Evolutionary conservation across 2,113 vertebrate species (phyloP).

Genomic region (Equus przewalskii): DNA sequence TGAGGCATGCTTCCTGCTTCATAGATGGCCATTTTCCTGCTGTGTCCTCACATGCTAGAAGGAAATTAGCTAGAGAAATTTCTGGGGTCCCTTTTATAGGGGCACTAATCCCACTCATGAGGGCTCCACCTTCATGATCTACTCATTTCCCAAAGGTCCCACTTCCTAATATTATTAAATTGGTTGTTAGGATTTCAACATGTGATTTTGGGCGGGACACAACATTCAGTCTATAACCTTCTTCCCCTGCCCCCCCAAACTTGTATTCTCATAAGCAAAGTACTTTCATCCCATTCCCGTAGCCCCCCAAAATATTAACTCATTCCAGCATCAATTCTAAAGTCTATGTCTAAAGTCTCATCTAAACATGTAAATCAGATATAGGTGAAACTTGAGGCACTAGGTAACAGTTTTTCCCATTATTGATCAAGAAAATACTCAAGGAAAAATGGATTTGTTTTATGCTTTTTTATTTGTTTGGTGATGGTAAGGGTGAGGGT

Average conservation of each 20-base stretch:
- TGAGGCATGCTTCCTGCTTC: not conserved
- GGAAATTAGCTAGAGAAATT: not conserved
- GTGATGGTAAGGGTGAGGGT: not conserved
- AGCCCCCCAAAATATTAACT: not conserved
- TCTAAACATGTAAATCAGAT: not conserved
- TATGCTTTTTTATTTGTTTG: not conserved
- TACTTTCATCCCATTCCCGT: not conserved
- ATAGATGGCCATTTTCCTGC: not conserved
- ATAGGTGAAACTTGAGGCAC: not conserved
- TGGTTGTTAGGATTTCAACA: not conserved
- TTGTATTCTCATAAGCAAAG: not conserved
- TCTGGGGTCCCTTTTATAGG: not conserved
- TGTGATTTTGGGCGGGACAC: not conserved
- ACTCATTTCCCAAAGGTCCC: not conserved
- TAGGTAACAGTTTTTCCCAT: not conserved
- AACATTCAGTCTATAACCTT: not conserved
- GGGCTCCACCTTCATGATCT: not conserved
- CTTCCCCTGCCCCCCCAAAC: not conserved
- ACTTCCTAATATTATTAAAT: not conserved
- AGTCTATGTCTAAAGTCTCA: not conserved
- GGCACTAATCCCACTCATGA: not conserved
- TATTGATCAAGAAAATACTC: not conserved
- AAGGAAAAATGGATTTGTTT: not conserved
- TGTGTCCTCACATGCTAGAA: not conserved
- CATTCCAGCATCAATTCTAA: not conserved